Percentiles rank a stretch among this genome's conserved stretches.
Evolutionary conservation across 1,140 invertebrate species (phyloP).

Genomic region (Rhopalosiphum maidis): DNA sequence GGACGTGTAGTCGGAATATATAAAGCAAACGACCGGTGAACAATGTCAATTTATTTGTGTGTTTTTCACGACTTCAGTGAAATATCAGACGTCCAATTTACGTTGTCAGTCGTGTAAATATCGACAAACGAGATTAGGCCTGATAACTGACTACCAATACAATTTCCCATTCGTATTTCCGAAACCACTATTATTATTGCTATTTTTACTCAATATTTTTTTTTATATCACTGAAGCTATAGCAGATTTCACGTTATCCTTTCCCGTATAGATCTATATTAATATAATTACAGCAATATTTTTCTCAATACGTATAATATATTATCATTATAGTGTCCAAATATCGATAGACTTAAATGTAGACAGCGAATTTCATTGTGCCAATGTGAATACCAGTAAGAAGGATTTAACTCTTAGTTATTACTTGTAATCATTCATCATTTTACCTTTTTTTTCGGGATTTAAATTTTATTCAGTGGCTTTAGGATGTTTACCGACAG

Average conservation of each 20-base stretch:
- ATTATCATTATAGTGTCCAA: background rate
- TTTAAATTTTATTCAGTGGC: background rate
- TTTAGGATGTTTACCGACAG: background rate
- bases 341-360: background rate
- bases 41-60: background rate
- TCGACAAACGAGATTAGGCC: background rate
- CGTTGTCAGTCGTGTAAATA: background rate
- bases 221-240: background rate
- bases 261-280: background rate
- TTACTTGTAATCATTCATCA: background rate
- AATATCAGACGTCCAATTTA: constrained; percentile 18
- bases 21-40: background rate
- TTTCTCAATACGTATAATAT: background rate
- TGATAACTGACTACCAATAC: background rate
- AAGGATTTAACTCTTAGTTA: background rate
- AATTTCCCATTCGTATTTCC: background rate
- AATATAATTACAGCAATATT: background rate
- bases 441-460: background rate
- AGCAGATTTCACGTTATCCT: background rate
- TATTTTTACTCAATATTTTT: background rate
- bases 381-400: background rate
- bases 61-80: background rate
- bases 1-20: background rate
- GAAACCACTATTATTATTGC: background rate
- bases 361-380: background rate